Evolutionary conservation across 2,797 vertebrate genomes (phyloP).

Genomic region (Lateolabrax maculatus): DNA sequence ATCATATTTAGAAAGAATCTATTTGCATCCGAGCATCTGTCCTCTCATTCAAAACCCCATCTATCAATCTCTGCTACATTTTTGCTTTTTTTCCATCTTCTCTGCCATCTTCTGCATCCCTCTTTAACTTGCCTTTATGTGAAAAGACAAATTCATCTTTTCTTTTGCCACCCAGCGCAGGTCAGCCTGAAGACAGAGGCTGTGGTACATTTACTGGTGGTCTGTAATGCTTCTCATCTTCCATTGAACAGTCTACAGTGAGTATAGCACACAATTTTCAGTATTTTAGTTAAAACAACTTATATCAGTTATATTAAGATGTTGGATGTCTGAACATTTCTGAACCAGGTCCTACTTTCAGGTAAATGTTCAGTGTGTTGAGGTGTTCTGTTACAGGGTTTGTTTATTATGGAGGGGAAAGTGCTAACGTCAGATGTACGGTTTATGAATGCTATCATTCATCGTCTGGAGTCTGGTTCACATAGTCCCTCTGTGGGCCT

Average conservation of each 20-base stretch:
- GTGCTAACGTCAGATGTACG: constrained; percentile 55
- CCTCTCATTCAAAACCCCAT: constrained; percentile 38
- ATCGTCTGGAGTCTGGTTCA: constrained; percentile 69
- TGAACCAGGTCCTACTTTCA: constrained; percentile 1
- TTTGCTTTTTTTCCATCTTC: not conserved
- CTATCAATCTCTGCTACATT: constrained; percentile 35
- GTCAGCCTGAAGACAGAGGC: constrained; percentile 13
- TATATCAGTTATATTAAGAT: not conserved
- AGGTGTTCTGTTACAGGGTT: constrained; percentile 35
- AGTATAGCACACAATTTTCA: not conserved
- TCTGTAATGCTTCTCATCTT: not conserved
- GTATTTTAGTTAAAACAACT: not conserved
- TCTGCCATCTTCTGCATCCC: not conserved
- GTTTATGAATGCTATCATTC: constrained; percentile 72
- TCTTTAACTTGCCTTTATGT: not conserved
- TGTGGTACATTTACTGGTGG: not conserved
- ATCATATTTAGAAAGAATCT: constrained; percentile 58
- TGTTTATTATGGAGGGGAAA: constrained; percentile 52
- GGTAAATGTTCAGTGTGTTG: not conserved
- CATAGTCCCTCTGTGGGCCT: constrained; percentile 50
- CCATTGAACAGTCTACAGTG: not conserved
- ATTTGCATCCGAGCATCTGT: constrained; percentile 59
- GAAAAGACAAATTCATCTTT: not conserved
- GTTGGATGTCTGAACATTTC: not conserved
- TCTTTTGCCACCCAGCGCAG: not conserved